These are phyloP conservation scores for Drosophila murphyi DNA, from an alignment of 1,140 invertebrate genomes.

Conservation along the genomic window DNA sequence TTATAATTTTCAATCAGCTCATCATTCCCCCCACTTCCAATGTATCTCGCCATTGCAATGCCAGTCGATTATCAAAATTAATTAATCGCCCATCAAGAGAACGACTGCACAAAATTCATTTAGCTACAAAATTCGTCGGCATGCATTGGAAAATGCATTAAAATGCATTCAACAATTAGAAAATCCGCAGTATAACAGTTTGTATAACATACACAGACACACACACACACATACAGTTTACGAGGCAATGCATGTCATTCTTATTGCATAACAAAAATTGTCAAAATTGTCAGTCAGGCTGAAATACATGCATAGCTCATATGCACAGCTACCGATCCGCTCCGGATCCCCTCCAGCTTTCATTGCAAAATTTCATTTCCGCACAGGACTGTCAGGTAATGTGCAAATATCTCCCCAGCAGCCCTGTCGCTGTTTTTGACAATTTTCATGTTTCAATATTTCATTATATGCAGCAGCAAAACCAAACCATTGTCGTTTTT, in stretches of 20 bases:
- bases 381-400: conserved; percentile 67
- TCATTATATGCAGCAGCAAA: conserved; percentile 64
- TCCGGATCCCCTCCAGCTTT: conserved; percentile 32
- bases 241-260: conserved; percentile 49
- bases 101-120: conserved; percentile 26
- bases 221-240: neutral
- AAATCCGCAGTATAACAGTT: conserved; percentile 47
- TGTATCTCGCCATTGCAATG: neutral
- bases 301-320: conserved; percentile 25
- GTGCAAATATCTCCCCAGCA: conserved; percentile 16
- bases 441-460: conserved; percentile 83
- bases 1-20: conserved; percentile 70
- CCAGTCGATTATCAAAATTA: conserved; percentile 62
- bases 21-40: conserved; percentile 32
- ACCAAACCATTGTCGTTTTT: conserved; percentile 51
- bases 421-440: conserved; percentile 67
- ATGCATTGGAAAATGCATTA: conserved; percentile 45
- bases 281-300: conserved; percentile 73
- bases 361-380: conserved; percentile 81
- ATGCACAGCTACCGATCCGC: conserved; percentile 41
- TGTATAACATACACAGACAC: conserved; percentile 30
- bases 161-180: conserved; percentile 43
- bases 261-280: conserved; percentile 80
- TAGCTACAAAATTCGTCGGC: conserved; percentile 7
- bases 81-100: conserved; percentile 54